phyloP scores from a whole-genome alignment of 2,888 invertebrate species.

The Cryptophagus acutangulus region DNA sequence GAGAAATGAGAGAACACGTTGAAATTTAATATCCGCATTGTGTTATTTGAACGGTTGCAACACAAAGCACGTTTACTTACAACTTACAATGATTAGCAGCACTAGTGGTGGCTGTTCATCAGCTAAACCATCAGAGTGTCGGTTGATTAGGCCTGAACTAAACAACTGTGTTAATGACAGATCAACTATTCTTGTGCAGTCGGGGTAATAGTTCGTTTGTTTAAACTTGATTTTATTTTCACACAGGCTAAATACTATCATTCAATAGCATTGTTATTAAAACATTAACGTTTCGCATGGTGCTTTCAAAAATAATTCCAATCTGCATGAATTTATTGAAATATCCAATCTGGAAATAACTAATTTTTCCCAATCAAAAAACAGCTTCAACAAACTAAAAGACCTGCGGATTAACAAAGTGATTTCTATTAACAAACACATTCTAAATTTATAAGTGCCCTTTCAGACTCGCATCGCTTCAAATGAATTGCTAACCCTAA shows the following conservation, averaged over 20 bases:
- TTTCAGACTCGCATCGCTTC: no score
- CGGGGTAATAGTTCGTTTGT: conserved; percentile 26
- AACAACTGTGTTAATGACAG: conserved; percentile 30
- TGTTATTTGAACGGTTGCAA: conserved; percentile 25
- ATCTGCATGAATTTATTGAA: background rate
- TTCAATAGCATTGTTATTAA: conserved; percentile 26
- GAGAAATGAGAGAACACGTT: conserved; percentile 15
- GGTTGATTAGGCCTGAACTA: conserved; percentile 29
- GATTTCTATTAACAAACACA: no score
- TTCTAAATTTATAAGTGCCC: no score
- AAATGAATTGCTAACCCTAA: no score
- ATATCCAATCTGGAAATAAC: no score
- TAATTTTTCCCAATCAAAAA: no score
- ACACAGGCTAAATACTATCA: conserved; percentile 26
- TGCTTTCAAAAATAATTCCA: background rate
- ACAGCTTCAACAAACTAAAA: no score
- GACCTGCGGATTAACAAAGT: no score
- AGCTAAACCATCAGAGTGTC: conserved; percentile 24
- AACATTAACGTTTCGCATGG: conserved; percentile 14
- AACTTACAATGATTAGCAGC: conserved; percentile 17
- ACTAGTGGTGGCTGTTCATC: conserved; percentile 22
- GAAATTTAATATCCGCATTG: conserved; percentile 31
- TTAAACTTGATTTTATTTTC: conserved; percentile 30
- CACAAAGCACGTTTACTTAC: conserved; percentile 17
- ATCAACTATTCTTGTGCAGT: conserved; percentile 23